Evolutionary conservation across 2,797 vertebrate species (phyloP), one percentile per base, ranked within the genome.

Genomic region (Myripristis murdjan): DNA sequence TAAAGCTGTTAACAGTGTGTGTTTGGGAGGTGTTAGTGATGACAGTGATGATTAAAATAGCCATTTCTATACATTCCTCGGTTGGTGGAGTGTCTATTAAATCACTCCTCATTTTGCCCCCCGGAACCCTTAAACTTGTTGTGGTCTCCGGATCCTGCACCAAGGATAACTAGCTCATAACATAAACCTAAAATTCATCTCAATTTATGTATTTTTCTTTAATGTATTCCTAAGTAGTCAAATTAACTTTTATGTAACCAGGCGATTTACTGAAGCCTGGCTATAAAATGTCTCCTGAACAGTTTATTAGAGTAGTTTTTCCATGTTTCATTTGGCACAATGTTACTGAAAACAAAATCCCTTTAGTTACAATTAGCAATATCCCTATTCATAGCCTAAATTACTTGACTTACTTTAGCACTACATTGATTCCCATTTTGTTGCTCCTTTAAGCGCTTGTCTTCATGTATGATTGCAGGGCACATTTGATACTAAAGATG

Each of bases 401-500:
- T 28, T 3, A 28, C 28, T 28, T 28, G 28, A 28, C 28, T 4
- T 28, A 28, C 28, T 28, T 4, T 51, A 24, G 24, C 41, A 46
- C n/a, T 20, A 15, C 3, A 39, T 4, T 39, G 7, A 53, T 47
- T 31, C 9, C 6, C 28, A 24, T 6, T 55, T 24, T 52, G 16
- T 28, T 11, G 41, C 14, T 73, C 12, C 68, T 44, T 39, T 8
- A 51, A 79, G 52, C 31, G 20, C 2, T 26, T 76, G 18, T 76
- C 22, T 77, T 57, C 46, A n/a, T 81, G 41, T 83, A 22, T 79
- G 87, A 77, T 93, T 95, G 72, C 95, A 99, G 97, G 97, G 97
- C 79, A 94, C 96, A 74, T 98, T 98, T 66, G 98, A 99, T 48
- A 91, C 96, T 47, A 99, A 99, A 94, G 98, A 99, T 33, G 94